Percentiles rank a stretch among this genome's conserved stretches.
phyloP scores from a whole-genome alignment of 2,797 vertebrate genomes.

The Falco berigora region DNA sequence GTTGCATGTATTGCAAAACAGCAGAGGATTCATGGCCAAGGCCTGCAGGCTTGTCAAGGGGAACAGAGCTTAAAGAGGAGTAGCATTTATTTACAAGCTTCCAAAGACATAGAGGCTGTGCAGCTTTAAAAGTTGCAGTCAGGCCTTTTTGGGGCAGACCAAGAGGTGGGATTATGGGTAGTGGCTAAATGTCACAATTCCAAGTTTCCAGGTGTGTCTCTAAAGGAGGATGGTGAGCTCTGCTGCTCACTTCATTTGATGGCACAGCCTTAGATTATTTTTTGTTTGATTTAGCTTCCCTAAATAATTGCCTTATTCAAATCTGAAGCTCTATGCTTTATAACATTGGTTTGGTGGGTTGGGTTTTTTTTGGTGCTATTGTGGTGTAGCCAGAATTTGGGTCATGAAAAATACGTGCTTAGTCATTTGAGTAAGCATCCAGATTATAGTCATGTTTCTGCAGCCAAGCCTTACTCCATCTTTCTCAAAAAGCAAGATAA shows the following conservation, averaged over 20 bases:
- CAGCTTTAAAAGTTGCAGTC: not conserved
- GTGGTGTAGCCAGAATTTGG: not conserved
- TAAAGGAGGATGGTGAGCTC: not conserved
- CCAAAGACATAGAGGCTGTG: not conserved
- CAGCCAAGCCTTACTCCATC: not conserved
- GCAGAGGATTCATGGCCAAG: not conserved
- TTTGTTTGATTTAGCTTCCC: not conserved
- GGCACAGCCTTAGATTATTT: not conserved
- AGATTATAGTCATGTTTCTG: not conserved
- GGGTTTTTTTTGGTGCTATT: not conserved
- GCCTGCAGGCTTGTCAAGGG: not conserved
- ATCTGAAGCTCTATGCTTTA: not conserved
- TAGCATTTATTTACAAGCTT: not conserved
- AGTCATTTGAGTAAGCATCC: not conserved
- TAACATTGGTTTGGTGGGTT: not conserved
- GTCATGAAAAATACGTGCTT: not conserved
- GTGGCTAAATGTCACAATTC: not conserved
- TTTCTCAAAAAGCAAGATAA: not conserved
- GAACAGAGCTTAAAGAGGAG: not conserved
- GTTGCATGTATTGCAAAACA: not conserved
- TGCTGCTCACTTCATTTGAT: not conserved
- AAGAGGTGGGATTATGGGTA: not conserved
- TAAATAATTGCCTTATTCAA: not conserved
- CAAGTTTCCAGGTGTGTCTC: not conserved
- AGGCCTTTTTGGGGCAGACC: not conserved